phyloP scores from a whole-genome alignment of 2,888 invertebrate species.

The Norana najaformis region DNA sequence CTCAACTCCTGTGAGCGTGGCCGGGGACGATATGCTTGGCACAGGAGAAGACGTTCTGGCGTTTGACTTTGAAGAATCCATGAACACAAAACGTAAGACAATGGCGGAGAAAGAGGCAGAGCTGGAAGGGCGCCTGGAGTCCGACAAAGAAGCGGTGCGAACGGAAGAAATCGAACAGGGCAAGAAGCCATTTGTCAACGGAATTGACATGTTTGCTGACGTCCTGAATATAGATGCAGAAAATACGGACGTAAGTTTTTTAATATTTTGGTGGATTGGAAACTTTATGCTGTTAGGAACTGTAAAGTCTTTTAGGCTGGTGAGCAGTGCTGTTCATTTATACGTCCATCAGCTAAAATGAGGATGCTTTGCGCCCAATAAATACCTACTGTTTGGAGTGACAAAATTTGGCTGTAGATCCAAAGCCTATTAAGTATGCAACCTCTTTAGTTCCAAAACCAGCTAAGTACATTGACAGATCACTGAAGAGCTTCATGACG shows the following conservation, averaged over 20 bases:
- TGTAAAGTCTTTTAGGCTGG: too few species aligned
- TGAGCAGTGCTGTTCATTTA: not conserved
- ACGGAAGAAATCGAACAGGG: conserved; percentile 30
- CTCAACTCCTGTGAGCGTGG: conserved; percentile 25
- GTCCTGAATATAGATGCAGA: conserved; percentile 78
- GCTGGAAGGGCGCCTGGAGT: not conserved
- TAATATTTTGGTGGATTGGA: not conserved
- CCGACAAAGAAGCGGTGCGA: not conserved
- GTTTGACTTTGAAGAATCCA: conserved; percentile 57
- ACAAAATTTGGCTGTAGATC: too few species aligned
- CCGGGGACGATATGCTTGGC: not conserved
- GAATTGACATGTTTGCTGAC: conserved; percentile 74
- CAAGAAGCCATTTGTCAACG: conserved; percentile 59
- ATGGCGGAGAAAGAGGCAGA: conserved; percentile 30
- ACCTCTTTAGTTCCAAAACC: too few species aligned
- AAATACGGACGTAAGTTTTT: conserved; percentile 68
- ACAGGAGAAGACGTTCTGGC: not conserved
- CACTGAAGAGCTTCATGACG: too few species aligned
- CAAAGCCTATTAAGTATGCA: too few species aligned
- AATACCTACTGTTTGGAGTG: too few species aligned
- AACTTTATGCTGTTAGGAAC: too few species aligned
- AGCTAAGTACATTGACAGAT: too few species aligned
- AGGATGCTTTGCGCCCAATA: too few species aligned
- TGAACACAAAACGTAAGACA: conserved; percentile 52
- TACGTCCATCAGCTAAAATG: too few species aligned